Conservation (phyloP, 2,113 vertebrate species). For the Macquaria australasica region DNA sequence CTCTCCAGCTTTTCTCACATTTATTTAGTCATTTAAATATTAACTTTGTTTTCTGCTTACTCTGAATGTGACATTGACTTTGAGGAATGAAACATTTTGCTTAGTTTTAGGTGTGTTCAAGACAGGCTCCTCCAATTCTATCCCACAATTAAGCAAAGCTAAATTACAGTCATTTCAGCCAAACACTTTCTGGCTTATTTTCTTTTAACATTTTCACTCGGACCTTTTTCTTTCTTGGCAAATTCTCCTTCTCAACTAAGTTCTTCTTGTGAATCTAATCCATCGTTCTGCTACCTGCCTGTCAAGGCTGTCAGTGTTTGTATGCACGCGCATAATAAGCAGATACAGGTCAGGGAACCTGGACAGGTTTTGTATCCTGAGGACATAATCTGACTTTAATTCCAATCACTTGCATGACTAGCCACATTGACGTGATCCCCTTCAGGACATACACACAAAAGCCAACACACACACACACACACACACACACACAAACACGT, state of each 20-base stretch:
- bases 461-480: conserved; percentile 15
- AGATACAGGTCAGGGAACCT: conserved; percentile 55
- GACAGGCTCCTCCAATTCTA: background rate
- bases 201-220: background rate
- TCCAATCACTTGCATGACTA: conserved; percentile 74
- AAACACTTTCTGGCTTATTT: background rate
- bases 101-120: background rate
- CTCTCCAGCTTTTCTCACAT: background rate
- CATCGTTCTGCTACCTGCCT: conserved; percentile 3
- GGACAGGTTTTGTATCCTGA: conserved; percentile 66
- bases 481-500: conserved; percentile 15
- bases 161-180: background rate
- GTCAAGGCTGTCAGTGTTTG: conserved; percentile 23
- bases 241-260: background rate
- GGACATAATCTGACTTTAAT: conserved; percentile 71
- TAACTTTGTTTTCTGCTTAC: background rate
- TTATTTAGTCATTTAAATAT: background rate
- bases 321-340: conserved; percentile 10
- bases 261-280: conserved; percentile 27
- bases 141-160: background rate
- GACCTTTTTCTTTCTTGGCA: background rate
- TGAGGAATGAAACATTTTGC: background rate
- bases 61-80: background rate
- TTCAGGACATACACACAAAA: conserved; percentile 51
- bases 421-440: conserved; percentile 53